Evolutionary conservation across 2,797 vertebrate species (phyloP), one percentile per base, ranked within the genome.

Genomic region (Chelon labrosus): DNA sequence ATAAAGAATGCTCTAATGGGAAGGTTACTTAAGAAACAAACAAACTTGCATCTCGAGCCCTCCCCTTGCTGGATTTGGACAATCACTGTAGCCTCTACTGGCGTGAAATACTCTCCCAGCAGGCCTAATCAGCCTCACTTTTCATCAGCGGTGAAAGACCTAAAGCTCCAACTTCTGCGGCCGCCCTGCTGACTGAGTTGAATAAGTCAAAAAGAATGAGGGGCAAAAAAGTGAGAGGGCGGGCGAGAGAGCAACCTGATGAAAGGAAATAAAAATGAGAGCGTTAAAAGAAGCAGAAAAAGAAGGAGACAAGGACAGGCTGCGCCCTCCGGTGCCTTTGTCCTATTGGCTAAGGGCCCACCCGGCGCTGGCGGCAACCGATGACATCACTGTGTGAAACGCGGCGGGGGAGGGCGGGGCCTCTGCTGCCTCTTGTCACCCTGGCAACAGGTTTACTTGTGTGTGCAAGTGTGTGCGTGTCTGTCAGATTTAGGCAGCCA

Each of bases 301-400:
- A 64, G 62, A 51, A 19, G 14, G 5, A 42, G 70, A 70, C 38
- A 51, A 73, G 80, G 73, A 73, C 82, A 82, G 64, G 51, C 77
- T 75, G 81, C 73, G n/a, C 73, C 81, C 89, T 85, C 66, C 25
- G 14, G 74, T 81, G 85, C 75, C 64, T 91, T 93, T 92, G 89
- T 92, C 73, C 82, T 27, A 88, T 89, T 92, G 88, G 91, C 74
- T 77, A 41, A 75, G 77, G 85, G 72, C 82, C 84, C 13, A 22
- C 65, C 83, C 42, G 54, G 83, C n/a, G 65, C 83, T 16, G 49
- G 79, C 78, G 65, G 85, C 83, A 84, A 82, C 72, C 56, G 71
- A 89, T 93, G 92, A 93, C 91, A 93, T 95, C 92, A 93, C 68
- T 82, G 63, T 86, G 75, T 81, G 79, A 90, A 91, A 85, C 85